Base-by-base conservation (phyloP, 2,113 vertebrate genomes). In the Urocitellus parryii region DNA sequence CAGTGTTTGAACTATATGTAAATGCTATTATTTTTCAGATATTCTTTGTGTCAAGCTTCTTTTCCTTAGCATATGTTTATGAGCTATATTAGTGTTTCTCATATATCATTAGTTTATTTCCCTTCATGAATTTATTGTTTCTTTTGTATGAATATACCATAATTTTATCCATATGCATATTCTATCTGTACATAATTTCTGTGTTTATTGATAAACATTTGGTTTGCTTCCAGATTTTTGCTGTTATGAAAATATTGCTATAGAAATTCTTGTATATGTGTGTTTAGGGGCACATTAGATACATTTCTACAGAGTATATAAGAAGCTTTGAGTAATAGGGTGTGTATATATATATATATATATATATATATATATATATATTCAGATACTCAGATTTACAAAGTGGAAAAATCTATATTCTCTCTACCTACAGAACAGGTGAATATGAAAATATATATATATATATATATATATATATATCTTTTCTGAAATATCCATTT, bases 41-140 rank as follows among this genome's bases (percentile, higher is more conserved):
- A 56, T 61, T 93, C n/a, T 77, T 88, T 88, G n/a, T 72, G 22
- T 58, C n/a, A 92, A n/a, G 17, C 24, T 81, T 85, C 27, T 95
- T 93, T 85, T n/a, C n/a, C 25, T 90, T 20, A 90, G 27, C 4
- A 65, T 73, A 51, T 37, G 32, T 72, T 90, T 92, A 78, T 84
- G 58, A 88, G 24, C 2, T 51, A 12, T 39, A 76, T 45, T 80
- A 25, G 45, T 45, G 32, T 34, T 86, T 1, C 53, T 73, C 34
- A 48, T 61, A 45, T 81, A 67, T 79, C 17, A 90, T 5, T 9
- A 91, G 12, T 39, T 76, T 76, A 13, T 42, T 53, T 2, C 3
- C 8, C 39, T 90, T 94, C 39, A 65, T 68, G 61, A 67, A 42
- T 29, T 73, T 73, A 93, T 24, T n/a, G 84, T 77, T 92, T 67